Conservation (phyloP, 1,140 invertebrate species). For the Anadara kagoshimensis region DNA sequence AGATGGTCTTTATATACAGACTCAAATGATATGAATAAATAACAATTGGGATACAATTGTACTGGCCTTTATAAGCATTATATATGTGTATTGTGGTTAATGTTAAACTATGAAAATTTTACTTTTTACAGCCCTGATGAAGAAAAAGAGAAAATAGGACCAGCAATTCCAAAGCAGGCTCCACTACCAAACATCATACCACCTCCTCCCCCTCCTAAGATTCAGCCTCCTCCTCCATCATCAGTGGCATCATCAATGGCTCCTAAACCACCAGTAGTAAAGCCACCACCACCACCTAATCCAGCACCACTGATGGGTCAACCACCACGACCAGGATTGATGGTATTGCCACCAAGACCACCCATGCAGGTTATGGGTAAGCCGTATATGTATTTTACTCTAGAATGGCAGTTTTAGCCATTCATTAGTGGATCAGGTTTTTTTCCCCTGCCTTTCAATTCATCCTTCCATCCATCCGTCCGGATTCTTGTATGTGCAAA, state of each 20-base stretch:
- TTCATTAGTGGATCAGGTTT: background rate
- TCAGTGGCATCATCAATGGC: conserved; percentile 29
- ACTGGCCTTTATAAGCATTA: no score
- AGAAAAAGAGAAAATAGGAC: conserved; percentile 86
- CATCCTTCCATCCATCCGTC: background rate
- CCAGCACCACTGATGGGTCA: conserved; percentile 55
- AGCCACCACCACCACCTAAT: conserved; percentile 46
- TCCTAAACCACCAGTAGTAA: conserved; percentile 42
- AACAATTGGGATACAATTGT: no score
- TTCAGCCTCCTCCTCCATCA: conserved; percentile 41
- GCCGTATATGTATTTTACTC: background rate
- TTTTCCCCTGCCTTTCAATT: background rate
- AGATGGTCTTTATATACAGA: no score
- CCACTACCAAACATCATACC: no score
- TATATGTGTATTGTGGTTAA: no score
- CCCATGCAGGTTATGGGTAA: conserved; percentile 63
- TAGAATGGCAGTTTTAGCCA: background rate
- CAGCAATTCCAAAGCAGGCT: conserved; percentile 64
- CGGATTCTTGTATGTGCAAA: background rate
- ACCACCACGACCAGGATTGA: conserved; percentile 45
- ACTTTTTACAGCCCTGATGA: conserved; percentile 85
- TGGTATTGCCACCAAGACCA: conserved; percentile 62
- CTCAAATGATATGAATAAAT: no score
- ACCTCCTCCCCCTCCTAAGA: conserved; percentile 54
- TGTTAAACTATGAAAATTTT: no score